A percentile compares a stretch with the other conserved stretches of the same genome.
Conservation (phyloP, 2,113 vertebrate species). For the Oenanthe oenanthe region DNA sequence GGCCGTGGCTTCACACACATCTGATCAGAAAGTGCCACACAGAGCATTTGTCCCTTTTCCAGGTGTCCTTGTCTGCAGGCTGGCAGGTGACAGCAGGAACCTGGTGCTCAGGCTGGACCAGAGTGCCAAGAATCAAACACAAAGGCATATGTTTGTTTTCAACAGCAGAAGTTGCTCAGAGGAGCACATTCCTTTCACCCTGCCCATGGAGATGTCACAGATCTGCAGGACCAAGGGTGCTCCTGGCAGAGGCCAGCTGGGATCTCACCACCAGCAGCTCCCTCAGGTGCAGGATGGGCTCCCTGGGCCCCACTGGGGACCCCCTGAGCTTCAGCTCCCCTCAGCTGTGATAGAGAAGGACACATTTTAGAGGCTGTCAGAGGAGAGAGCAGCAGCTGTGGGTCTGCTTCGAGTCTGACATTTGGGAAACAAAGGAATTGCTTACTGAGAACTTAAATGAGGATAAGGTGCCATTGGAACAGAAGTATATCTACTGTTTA, state of each 20-base stretch:
- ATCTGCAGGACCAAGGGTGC: background rate
- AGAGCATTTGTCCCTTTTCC: background rate
- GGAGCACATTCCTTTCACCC: background rate
- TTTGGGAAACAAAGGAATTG: constrained; percentile 22
- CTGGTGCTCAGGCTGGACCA: background rate
- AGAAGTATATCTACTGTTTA: background rate
- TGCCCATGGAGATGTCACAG: rapidly evolving
- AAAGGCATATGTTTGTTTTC: background rate
- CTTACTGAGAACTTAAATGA: background rate
- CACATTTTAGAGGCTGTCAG: background rate
- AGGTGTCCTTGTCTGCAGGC: background rate
- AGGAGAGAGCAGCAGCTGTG: rapidly evolving
- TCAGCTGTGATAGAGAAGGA: background rate
- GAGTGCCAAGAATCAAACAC: background rate
- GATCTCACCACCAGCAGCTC: background rate
- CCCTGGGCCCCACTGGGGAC: background rate
- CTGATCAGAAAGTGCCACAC: background rate
- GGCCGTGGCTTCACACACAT: rapidly evolving
- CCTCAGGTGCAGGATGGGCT: background rate
- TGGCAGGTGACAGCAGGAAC: background rate
- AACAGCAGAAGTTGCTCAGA: background rate
- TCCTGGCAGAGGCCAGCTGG: background rate
- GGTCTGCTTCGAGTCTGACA: background rate
- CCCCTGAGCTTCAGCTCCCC: background rate
- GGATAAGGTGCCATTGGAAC: background rate